Conservation (phyloP, 2,888 invertebrate genomes). For the Microplitis deprimator region DNA sequence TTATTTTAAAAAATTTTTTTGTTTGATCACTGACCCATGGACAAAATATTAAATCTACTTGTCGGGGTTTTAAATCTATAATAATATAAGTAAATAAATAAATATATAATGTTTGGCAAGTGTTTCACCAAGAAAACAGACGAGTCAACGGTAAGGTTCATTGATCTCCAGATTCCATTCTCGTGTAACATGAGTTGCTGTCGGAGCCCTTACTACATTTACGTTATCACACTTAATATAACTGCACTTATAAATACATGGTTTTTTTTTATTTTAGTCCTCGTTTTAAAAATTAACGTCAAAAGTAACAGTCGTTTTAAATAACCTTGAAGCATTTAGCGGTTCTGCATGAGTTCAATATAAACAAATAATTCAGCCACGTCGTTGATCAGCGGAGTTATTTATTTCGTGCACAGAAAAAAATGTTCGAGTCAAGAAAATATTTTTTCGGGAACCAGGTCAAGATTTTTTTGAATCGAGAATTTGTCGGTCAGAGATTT, state of each 20-base stretch:
- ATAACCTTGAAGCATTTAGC: neutral
- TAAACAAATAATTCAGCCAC: neutral
- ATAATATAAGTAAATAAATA: no score
- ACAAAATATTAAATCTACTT: neutral
- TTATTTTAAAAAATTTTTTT: neutral
- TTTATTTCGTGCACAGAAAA: neutral
- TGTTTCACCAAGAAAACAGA: conserved; percentile 49
- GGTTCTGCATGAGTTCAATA: neutral
- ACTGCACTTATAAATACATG: neutral
- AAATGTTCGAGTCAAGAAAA: no score
- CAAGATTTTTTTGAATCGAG: no score
- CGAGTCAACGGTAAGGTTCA: conserved; percentile 54
- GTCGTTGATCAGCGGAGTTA: neutral
- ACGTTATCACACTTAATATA: neutral
- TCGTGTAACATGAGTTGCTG: conserved; percentile 18
- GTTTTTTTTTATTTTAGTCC: neutral
- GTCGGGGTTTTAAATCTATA: no score
- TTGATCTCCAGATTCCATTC: conserved; percentile 47
- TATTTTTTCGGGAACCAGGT: no score
- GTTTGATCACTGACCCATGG: neutral
- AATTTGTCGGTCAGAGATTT: no score
- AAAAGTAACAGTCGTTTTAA: neutral
- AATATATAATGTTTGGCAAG: conserved; percentile 45
- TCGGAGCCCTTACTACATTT: neutral
- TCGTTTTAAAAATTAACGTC: neutral